Evolutionary conservation across 1,140 invertebrate genomes (phyloP), one percentile per base, ranked within the genome.

Genomic region (Pogonognathellus flavescens): DNA sequence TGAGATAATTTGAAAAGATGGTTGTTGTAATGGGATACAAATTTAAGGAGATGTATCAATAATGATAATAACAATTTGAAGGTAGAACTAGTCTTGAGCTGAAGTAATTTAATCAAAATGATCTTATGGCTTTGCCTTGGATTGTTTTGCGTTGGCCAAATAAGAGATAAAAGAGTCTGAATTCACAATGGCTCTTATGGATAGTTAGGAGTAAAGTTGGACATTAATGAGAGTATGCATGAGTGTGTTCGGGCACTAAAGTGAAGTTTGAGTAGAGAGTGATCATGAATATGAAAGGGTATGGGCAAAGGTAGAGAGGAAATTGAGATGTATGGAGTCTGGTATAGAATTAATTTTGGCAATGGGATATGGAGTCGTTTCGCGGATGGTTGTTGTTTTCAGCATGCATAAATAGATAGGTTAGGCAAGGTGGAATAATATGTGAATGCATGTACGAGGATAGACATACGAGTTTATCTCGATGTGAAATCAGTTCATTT

Each of bases 401-500:
- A 84, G 83, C 83, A 84, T 84, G 83, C 83, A 84, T 84, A 84
- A 84, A 84, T 84, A 84, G 83, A 84, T 84, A 70, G 59, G 82
- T 83, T 83, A 83, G 82, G 80, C 16, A 62, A 62, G 31, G 57
- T 59, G 84, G 25, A 80, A 80, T 81, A 85, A 81, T 81, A 85
- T 85, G 80, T 72, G 76, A 87, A 52, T 82, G 84, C 22, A 85
- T 53, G 53, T 50, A 55, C 14, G 25, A 80, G 60, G 60, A 85
- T 85, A 84, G 66, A 87, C 52, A 80, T 82, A 84, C 72, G 72
- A 84, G 84, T 84, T 87, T 88, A 88, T 88, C 87, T 86, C 50
- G 60, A 83, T 84, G 85, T 83, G 82, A 83, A 87, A 88, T 88
- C 87, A 86, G 87, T 88, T 88, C 87, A 88, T 88, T 88, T 88